phyloP scores from a whole-genome alignment of 2,113 vertebrate genomes.

The Ceyx margarethae region DNA sequence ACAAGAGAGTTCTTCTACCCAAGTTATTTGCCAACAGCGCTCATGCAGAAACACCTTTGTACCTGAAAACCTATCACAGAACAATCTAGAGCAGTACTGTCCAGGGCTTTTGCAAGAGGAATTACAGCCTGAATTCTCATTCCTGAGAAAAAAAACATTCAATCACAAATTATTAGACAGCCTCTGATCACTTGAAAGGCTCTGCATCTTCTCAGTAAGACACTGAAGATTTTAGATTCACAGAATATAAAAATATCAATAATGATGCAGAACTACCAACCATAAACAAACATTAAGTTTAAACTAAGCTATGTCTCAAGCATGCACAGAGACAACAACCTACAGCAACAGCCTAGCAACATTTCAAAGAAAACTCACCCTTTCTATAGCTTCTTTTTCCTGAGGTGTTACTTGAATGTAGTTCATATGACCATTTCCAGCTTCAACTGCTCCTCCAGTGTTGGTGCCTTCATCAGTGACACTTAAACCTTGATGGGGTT shows the following conservation, averaged over 20 bases:
- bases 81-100: not conserved
- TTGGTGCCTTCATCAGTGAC: slow-evolving; percentile 28
- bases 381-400: slow-evolving; percentile 98
- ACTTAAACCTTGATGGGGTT: slow-evolving; percentile 78
- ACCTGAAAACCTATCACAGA: not conserved
- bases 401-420: slow-evolving; percentile 98
- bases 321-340: not conserved
- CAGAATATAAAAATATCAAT: not conserved
- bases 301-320: not conserved
- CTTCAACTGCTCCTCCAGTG: slow-evolving; percentile 73
- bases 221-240: not conserved
- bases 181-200: not conserved
- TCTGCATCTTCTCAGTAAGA: not conserved
- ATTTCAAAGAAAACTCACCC: slow-evolving; percentile 76
- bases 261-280: not conserved
- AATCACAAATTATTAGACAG: not conserved
- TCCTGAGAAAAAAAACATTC: not conserved
- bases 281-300: not conserved
- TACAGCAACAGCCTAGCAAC: not conserved
- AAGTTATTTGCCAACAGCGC: not conserved
- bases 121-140: not conserved
- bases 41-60: not conserved
- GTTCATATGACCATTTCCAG: slow-evolving; percentile 87
- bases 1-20: not conserved
- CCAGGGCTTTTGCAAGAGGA: not conserved